A percentile compares a stretch with the other conserved stretches of the same genome.
Evolutionary conservation across 2,113 vertebrate species (phyloP).

Genomic region (Ctenodactylus gundi): DNA sequence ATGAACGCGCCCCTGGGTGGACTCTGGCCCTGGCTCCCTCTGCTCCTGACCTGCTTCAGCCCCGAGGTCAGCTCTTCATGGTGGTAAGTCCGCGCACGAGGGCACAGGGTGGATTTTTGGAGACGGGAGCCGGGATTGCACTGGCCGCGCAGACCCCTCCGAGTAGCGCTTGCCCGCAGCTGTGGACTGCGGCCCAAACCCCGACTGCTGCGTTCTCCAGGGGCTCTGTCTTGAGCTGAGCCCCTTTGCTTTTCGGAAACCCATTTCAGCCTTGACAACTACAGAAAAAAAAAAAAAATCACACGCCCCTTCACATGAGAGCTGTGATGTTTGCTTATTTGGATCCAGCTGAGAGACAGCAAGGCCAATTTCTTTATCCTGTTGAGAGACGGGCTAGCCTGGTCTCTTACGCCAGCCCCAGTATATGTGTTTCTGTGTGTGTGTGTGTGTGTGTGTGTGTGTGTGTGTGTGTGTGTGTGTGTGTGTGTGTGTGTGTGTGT

Average conservation of each 20-base stretch:
- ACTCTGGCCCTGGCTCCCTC: conserved; percentile 90
- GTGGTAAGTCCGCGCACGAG: conserved; percentile 89
- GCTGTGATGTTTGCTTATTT: conserved; percentile 55
- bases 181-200: neutral
- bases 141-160: neutral
- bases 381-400: conserved; percentile 5
- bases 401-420: neutral
- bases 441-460: neutral
- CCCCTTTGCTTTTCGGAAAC: conserved; percentile 28
- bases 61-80: conserved; percentile 93
- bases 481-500: neutral
- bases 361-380: conserved; percentile 58
- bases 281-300: neutral
- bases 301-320: conserved; percentile 11
- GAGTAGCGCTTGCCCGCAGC: neutral
- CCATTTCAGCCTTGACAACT: conserved; percentile 69
- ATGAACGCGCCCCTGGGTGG: conserved; percentile 93
- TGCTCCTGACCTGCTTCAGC: conserved; percentile 88
- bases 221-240: neutral
- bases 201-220: neutral
- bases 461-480: neutral
- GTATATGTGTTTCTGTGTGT: no score
- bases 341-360: conserved; percentile 46
- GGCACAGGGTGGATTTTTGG: conserved; percentile 62
- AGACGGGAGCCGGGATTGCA: conserved; percentile 4